These are phyloP conservation scores for Zingel zingel DNA, from an alignment of 2,113 vertebrate species.

Conservation along the genomic window DNA sequence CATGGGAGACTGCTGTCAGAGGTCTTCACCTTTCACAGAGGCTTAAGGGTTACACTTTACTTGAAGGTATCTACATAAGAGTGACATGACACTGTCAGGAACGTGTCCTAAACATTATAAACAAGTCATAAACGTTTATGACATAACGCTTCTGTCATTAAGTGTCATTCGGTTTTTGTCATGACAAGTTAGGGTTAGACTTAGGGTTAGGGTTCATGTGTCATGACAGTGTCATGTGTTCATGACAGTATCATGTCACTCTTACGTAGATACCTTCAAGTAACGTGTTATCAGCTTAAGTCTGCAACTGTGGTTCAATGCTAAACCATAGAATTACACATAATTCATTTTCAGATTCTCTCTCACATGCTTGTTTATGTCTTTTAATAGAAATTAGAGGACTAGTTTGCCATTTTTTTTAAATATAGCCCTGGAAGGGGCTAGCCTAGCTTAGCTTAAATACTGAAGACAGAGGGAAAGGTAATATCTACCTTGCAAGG, in stretches of 20 bases:
- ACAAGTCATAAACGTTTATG: too few relatives aligned
- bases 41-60: background rate
- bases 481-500: background rate
- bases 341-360: too few relatives aligned
- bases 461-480: background rate
- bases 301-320: background rate
- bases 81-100: too few relatives aligned
- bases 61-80: too few relatives aligned
- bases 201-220: too few relatives aligned
- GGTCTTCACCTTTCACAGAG: slow-evolving; percentile 26
- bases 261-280: too few relatives aligned
- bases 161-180: too few relatives aligned
- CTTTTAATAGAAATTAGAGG: background rate
- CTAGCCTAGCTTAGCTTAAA: background rate
- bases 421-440: background rate
- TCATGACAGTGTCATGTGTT: too few relatives aligned
- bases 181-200: too few relatives aligned
- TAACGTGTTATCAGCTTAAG: background rate
- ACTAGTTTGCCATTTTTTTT: background rate
- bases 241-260: too few relatives aligned
- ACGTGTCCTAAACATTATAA: too few relatives aligned
- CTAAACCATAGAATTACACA: background rate
- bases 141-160: too few relatives aligned
- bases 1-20: slow-evolving; percentile 29
- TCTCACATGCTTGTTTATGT: background rate